Evolutionary conservation across 2,797 vertebrate species (phyloP).

Genomic region (Florisuga fusca): DNA sequence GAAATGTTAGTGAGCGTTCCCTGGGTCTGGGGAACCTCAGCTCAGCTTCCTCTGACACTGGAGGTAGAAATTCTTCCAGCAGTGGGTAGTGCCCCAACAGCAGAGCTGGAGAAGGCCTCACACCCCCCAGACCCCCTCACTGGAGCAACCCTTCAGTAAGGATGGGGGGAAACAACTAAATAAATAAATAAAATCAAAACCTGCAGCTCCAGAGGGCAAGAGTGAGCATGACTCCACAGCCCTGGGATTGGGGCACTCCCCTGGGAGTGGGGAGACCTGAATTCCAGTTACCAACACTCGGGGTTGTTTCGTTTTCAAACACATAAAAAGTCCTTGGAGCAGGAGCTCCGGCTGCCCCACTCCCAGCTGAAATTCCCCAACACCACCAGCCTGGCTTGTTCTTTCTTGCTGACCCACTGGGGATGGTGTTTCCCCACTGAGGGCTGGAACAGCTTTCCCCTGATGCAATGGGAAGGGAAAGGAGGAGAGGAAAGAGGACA

Average conservation of each 20-base stretch:
- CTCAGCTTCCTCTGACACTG: neutral
- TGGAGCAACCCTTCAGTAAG: neutral
- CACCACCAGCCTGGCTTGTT: neutral
- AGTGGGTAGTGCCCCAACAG: accelerated
- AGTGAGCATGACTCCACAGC: slow-evolving; percentile 48
- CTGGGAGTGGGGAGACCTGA: slow-evolving; percentile 62
- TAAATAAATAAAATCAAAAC: neutral
- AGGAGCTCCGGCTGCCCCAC: neutral
- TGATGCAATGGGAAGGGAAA: neutral
- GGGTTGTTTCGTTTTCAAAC: slow-evolving; percentile 18
- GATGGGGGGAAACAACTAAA: accelerated
- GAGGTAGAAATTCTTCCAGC: neutral
- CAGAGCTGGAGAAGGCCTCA: neutral
- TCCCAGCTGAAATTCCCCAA: slow-evolving; percentile 14
- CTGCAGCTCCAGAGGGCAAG: slow-evolving; percentile 63
- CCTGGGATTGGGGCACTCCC: slow-evolving; percentile 48
- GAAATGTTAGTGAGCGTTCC: accelerated
- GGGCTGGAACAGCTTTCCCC: neutral
- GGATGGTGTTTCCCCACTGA: neutral
- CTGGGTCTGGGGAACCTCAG: neutral
- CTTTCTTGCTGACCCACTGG: slow-evolving; percentile 25
- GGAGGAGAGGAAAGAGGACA: neutral
- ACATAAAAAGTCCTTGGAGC: neutral
- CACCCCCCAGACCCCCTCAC: neutral
- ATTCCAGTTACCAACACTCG: slow-evolving; percentile 34